Evolutionary conservation across 2,113 vertebrate species (phyloP).

Genomic region (Falco punctatus): DNA sequence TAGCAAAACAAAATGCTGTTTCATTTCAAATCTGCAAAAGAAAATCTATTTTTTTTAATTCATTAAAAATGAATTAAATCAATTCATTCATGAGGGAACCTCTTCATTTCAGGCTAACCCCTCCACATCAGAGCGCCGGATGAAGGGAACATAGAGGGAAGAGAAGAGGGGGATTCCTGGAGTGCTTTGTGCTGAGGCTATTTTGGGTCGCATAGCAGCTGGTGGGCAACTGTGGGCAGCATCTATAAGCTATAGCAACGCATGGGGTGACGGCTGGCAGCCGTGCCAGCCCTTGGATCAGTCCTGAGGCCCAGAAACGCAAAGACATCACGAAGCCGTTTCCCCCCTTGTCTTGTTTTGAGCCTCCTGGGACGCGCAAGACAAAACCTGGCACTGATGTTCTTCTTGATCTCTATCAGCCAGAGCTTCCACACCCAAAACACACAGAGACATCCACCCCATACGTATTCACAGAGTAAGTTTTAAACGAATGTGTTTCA

Average conservation of each 20-base stretch:
- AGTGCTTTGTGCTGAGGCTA: conserved; percentile 42
- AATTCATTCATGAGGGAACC: conserved; percentile 10
- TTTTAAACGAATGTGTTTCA: neutral
- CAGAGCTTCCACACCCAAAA: neutral
- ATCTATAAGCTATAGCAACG: conserved; percentile 41
- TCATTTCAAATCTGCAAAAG: neutral
- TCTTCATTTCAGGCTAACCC: conserved; percentile 13
- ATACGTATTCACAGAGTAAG: neutral
- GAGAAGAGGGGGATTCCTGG: conserved; percentile 35
- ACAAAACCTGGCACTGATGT: neutral
- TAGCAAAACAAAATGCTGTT: neutral
- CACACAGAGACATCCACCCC: neutral
- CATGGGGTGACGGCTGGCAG: neutral
- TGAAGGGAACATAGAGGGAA: neutral
- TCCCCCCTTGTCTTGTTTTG: neutral
- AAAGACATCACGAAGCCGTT: neutral
- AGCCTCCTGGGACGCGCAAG: conserved; percentile 7
- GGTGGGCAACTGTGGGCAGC: conserved; percentile 40
- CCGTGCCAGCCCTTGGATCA: conserved; percentile 31
- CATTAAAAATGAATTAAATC: neutral
- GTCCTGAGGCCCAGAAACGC: neutral
- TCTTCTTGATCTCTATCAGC: neutral
- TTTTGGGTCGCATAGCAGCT: conserved; percentile 64
- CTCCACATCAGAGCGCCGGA: neutral
- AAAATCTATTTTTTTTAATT: neutral